Evolutionary conservation across 37 sponge, comb jelly and placozoan species (phyloP).

Genomic region (Theonella swinhoei): DNA sequence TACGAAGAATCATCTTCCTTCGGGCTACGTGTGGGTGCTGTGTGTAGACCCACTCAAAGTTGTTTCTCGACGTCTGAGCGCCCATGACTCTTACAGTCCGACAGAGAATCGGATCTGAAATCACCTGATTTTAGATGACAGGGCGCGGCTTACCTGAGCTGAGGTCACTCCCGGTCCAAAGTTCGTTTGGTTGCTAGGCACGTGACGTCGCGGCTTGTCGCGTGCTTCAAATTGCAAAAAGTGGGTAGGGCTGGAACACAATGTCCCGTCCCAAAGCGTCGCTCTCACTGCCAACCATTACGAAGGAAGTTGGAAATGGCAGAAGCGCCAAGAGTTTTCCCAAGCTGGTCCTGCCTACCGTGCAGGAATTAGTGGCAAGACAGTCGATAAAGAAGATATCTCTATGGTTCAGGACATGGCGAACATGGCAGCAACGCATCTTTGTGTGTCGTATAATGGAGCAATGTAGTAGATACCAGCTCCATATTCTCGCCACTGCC

Average conservation of each 20-base stretch:
- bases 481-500: constrained; percentile 62
- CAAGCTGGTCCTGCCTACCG: not conserved
- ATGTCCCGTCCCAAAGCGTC: too few relatives aligned
- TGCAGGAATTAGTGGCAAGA: not conserved
- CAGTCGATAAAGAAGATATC: constrained; percentile 42
- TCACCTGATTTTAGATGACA: too few relatives aligned
- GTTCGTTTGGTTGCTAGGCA: not conserved
- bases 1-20: constrained; percentile 88
- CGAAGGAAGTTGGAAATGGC: not conserved
- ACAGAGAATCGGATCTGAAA: too few relatives aligned
- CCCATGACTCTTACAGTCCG: constrained; percentile 59
- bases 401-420: constrained; percentile 67
- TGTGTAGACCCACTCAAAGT: constrained; percentile 96
- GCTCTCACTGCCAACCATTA: too few relatives aligned
- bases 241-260: not conserved
- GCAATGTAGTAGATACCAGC: constrained; percentile 56
- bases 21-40: constrained; percentile 96
- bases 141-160: too few relatives aligned
- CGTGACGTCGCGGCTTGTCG: too few relatives aligned
- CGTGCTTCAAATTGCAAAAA: not conserved
- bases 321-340: not conserved
- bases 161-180: not conserved
- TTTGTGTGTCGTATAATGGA: constrained; percentile 52
- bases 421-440: constrained; percentile 58
- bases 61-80: constrained; percentile 60